phyloP scores from a whole-genome alignment of 2,113 vertebrate species.

The Canis aureus region DNA sequence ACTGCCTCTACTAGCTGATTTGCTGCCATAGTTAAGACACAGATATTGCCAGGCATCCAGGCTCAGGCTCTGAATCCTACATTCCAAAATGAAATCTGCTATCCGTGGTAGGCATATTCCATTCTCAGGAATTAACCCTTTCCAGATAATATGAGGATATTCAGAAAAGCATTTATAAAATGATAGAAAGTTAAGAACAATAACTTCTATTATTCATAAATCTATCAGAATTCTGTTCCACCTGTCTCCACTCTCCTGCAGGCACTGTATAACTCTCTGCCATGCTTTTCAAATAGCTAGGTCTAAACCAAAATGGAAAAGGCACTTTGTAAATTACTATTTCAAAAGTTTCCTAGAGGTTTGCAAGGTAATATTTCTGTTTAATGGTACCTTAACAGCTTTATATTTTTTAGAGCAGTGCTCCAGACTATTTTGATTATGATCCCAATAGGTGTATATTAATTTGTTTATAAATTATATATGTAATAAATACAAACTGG shows the following conservation, averaged over 20 bases:
- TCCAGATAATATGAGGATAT: background rate
- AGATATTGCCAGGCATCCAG: background rate
- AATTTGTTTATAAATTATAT: constrained; percentile 26
- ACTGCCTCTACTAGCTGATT: background rate
- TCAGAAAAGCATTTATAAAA: background rate
- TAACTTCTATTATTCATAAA: background rate
- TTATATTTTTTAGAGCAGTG: background rate
- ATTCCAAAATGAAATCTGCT: background rate
- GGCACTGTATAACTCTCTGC: background rate
- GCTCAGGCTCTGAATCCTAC: background rate
- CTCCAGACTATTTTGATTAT: background rate
- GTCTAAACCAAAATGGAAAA: background rate
- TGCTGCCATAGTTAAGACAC: background rate
- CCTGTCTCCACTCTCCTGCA: background rate
- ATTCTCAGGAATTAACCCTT: background rate
- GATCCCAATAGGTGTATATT: background rate
- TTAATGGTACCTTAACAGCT: background rate
- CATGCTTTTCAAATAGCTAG: background rate
- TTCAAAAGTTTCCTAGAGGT: background rate
- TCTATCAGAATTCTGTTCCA: background rate
- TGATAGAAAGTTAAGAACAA: background rate
- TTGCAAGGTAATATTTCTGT: background rate
- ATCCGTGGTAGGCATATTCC: background rate
- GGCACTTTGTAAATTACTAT: background rate
- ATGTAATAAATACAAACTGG: background rate